Base-by-base conservation (phyloP, 2,113 vertebrate species). In the Girardinichthys multiradiatus region DNA sequence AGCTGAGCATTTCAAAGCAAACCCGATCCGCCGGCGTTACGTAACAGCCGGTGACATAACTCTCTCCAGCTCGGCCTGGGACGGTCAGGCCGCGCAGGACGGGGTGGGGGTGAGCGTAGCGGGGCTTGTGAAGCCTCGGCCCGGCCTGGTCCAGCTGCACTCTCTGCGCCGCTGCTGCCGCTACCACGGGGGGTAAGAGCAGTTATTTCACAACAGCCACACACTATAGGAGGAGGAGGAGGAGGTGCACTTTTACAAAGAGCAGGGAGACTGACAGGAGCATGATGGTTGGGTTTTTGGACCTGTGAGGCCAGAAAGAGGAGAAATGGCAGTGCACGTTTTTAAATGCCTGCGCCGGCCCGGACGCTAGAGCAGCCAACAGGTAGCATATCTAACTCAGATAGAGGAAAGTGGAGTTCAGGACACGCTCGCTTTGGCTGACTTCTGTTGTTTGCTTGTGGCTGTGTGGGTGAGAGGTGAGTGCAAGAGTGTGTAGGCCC, bases 21-120 rank as follows among this genome's bases (percentile, higher is more conserved):
- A 87, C 89, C 81, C 81, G 87, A 91, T 87, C 90, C 83, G 75
- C 42, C 83, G 86, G 60, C 81, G 63, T 93, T 93, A 89, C 92
- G 84, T 91, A 94, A 94, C 67, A 71, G 77, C 28, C 84, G 86
- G 86, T 92, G 92, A 93, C 90, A 92, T 93, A 94, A 94, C 86
- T 79, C 77, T 63, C 67, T 61, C 76, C 82, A 71, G 81, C 76
- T 35, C 15, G 48, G 48, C 48, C 84, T 17, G 76, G 86, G 83
- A 87, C 79, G n/a, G 87, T 39, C 73, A 72, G 79, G 69, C 74
- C 83, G 54, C 83, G 59, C 61, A 28, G 77, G 29, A 26, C 28
- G 17, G 54, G 8, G 0, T 58, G 64, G 26, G 61, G 28, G 42
- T 11, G 75, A 57, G 54, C 21, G 31, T 26, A 72, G 68, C 51